A percentile compares a stretch with the other conserved stretches of the same genome.
These are phyloP conservation scores for Artemisiospiza belli DNA, from an alignment of 2,113 vertebrate genomes.

Conservation along the genomic window DNA sequence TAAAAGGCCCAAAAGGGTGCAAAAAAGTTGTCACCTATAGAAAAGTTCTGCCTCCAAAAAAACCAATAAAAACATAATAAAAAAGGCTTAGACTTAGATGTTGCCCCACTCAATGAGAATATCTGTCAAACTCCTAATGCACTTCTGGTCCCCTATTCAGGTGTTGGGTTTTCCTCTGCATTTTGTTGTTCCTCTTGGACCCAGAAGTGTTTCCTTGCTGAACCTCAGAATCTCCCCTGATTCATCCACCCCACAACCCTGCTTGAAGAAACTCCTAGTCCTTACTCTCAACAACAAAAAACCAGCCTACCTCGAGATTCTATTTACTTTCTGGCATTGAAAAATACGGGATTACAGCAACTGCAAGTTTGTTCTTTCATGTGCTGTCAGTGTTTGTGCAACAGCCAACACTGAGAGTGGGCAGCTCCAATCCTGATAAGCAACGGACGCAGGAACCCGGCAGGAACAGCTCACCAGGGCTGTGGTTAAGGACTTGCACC, in stretches of 20 bases:
- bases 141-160: not conserved
- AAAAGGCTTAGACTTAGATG: not conserved
- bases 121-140: not conserved
- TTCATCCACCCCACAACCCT: not conserved
- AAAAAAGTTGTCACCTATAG: not conserved
- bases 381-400: not conserved
- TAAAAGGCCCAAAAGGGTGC: not conserved
- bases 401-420: not conserved
- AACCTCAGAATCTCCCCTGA: not conserved
- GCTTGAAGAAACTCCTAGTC: not conserved
- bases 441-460: not conserved
- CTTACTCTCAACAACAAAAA: not conserved
- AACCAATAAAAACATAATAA: not conserved
- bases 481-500: not conserved
- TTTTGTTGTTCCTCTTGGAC: not conserved
- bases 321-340: not conserved
- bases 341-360: not conserved
- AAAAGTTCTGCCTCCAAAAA: not conserved
- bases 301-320: fast-evolving
- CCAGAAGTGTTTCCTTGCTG: not conserved
- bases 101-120: not conserved
- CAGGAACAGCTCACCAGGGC: not conserved
- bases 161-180: not conserved
- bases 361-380: not conserved
- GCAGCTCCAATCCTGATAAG: not conserved